Evolutionary conservation across 92 coral and sea anemone species (phyloP).

Genomic region (Porites evermanni): DNA sequence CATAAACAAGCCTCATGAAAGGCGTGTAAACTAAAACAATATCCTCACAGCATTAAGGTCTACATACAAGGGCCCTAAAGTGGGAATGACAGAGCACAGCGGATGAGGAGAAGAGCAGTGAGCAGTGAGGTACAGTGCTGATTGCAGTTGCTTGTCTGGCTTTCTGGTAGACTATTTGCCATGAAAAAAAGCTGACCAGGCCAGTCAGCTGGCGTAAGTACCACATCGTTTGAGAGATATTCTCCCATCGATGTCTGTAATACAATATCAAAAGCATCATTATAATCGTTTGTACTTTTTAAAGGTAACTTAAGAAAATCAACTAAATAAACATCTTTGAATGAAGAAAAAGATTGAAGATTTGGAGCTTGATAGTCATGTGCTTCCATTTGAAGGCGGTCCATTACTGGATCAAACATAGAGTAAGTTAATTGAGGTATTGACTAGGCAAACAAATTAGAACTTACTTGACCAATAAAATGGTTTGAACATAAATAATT

Average conservation of each 20-base stretch:
- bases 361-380: slow-evolving; percentile 39
- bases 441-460: slow-evolving; percentile 35
- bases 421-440: slow-evolving; percentile 49
- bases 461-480: slow-evolving; percentile 4
- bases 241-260: neutral
- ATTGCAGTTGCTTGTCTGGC: slow-evolving; percentile 22
- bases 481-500: slow-evolving; percentile 25
- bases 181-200: slow-evolving; percentile 53
- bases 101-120: neutral
- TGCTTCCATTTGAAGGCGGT: slow-evolving; percentile 32
- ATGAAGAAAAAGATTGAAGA: slow-evolving; percentile 20
- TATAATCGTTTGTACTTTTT: slow-evolving; percentile 6
- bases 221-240: neutral
- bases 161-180: slow-evolving; percentile 43
- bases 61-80: neutral
- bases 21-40: slow-evolving; percentile 20
- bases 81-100: neutral
- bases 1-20: slow-evolving; percentile 21
- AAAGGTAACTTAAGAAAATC: slow-evolving; percentile 66
- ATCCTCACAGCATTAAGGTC: slow-evolving; percentile 44
- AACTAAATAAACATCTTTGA: slow-evolving; percentile 51
- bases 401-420: slow-evolving; percentile 55
- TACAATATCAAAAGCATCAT: neutral
- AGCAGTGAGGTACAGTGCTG: slow-evolving; percentile 8
- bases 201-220: slow-evolving; percentile 50